phyloP scores from a whole-genome alignment of 2,797 vertebrate species.

The Potorous gilbertii region DNA sequence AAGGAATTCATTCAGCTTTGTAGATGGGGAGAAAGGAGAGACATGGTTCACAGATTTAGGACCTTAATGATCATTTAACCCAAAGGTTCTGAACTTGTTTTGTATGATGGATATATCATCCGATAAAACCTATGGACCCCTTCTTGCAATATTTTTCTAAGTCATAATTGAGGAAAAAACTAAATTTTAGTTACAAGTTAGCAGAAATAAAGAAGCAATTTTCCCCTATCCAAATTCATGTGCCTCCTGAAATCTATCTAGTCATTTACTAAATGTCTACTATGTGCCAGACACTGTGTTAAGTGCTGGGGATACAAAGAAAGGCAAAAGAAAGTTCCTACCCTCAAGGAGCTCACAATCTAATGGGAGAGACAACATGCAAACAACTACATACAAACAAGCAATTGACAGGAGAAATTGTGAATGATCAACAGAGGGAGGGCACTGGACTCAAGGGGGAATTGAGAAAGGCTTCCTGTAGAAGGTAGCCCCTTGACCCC shows the following conservation, averaged over 20 bases:
- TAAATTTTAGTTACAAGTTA: neutral
- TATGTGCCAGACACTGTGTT: neutral
- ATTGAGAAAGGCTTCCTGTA: neutral
- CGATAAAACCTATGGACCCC: neutral
- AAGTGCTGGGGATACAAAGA: neutral
- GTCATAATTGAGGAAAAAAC: neutral
- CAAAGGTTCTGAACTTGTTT: neutral
- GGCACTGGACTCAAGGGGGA: neutral
- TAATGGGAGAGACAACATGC: neutral
- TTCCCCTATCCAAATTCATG: neutral
- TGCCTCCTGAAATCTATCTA: neutral
- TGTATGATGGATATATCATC: neutral
- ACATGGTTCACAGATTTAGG: neutral
- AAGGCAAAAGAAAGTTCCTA: neutral
- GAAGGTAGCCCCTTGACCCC: neutral
- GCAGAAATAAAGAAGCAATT: neutral
- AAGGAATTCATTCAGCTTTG: neutral
- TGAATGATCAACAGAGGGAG: neutral
- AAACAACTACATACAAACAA: neutral
- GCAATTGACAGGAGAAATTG: neutral
- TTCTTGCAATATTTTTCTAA: neutral
- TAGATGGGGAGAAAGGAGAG: neutral
- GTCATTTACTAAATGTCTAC: neutral
- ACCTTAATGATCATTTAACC: neutral
- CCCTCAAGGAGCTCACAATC: neutral